A percentile compares a stretch with the other conserved stretches of the same genome.
Conservation (phyloP, 1,140 invertebrate species). For the Octopus sinensis region DNA sequence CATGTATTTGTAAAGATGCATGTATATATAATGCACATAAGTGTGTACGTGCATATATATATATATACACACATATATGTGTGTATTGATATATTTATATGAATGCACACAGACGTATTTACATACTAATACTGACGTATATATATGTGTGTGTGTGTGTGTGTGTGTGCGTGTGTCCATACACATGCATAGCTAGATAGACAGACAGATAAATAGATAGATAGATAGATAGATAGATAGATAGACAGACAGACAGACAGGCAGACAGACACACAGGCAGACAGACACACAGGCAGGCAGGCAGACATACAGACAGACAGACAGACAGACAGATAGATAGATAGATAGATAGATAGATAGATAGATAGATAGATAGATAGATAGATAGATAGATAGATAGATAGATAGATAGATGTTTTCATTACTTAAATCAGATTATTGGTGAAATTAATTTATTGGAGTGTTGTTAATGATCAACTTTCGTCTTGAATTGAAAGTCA, state of each 20-base stretch:
- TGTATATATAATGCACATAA: too few species aligned
- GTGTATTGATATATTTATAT: too few species aligned
- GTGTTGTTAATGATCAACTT: background rate
- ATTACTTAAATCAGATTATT: background rate
- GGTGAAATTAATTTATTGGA: background rate
- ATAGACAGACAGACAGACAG: too few species aligned
- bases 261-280: too few species aligned
- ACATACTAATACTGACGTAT: too few species aligned
- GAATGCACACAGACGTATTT: too few species aligned
- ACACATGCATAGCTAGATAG: background rate
- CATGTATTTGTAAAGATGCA: too few species aligned
- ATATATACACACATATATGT: too few species aligned
- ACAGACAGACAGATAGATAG: background rate
- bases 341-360: background rate
- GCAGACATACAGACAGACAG: background rate
- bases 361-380: background rate
- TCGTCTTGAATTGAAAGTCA: background rate
- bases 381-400: background rate
- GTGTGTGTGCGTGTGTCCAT: background rate
- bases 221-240: too few species aligned
- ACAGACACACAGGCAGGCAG: too few species aligned
- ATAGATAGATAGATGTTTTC: background rate
- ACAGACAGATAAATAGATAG: too few species aligned
- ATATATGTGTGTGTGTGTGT: background rate
- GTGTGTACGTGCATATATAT: too few species aligned